Conservation (phyloP, 2,797 vertebrate genomes). For the Salmo trutta region DNA sequence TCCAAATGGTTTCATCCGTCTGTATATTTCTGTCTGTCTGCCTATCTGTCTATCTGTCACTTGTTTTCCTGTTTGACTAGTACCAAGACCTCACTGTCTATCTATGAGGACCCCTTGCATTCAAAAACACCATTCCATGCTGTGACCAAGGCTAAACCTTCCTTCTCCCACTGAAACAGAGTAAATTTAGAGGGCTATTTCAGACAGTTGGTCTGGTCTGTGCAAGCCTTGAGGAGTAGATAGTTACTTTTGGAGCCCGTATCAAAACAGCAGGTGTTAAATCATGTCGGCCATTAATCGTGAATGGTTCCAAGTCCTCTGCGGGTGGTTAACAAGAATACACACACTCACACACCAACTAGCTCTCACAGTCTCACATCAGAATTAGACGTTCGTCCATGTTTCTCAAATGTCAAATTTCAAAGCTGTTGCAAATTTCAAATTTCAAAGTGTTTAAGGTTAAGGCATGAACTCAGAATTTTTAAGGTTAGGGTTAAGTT, state of each 20-base stretch:
- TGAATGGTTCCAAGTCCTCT: slow-evolving; percentile 31
- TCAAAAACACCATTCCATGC: not conserved
- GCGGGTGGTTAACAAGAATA: slow-evolving; percentile 40
- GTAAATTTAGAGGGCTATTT: not conserved
- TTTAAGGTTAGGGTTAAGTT: no score
- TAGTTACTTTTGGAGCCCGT: slow-evolving; percentile 71
- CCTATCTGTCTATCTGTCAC: not conserved
- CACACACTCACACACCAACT: not conserved
- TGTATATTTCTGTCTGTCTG: not conserved
- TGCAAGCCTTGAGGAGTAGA: not conserved
- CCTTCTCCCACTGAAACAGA: not conserved
- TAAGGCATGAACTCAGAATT: no score
- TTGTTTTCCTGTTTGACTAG: not conserved
- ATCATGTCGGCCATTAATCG: slow-evolving; percentile 67
- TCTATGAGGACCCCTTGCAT: not conserved
- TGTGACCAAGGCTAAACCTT: not conserved
- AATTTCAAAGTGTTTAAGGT: no score
- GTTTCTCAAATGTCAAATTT: no score
- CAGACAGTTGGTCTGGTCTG: not conserved
- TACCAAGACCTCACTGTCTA: not conserved
- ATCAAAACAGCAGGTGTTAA: slow-evolving; percentile 65
- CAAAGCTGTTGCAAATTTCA: no score
- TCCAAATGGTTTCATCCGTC: not conserved
- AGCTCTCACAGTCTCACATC: no score
- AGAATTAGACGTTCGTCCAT: no score